A percentile compares a stretch with the other conserved stretches of the same genome.
phyloP scores from a whole-genome alignment of 2,888 invertebrate genomes.

The Ctenicera cuprea region DNA sequence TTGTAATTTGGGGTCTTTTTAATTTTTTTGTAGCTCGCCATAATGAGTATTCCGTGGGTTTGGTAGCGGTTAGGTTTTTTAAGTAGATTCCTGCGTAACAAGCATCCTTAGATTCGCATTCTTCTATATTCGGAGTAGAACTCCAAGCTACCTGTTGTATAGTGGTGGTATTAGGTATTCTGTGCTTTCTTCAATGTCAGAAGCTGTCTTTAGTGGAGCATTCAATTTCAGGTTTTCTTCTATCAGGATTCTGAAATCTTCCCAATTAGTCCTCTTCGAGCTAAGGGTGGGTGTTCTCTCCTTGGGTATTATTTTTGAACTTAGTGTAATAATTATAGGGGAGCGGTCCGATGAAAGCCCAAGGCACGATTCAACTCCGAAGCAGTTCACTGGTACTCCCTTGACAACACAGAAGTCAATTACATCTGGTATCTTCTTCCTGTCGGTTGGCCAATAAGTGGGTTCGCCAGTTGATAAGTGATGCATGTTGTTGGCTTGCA shows the following conservation, averaged over 20 bases:
- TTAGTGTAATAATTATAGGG: background rate
- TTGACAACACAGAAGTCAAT: constrained; percentile 1
- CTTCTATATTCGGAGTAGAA: background rate
- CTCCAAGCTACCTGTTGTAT: background rate
- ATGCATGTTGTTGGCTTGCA: background rate
- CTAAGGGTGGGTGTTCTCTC: background rate
- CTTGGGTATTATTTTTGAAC: background rate
- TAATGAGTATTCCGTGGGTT: background rate
- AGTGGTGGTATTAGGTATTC: constrained; percentile 1
- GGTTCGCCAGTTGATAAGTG: background rate
- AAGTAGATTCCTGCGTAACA: background rate
- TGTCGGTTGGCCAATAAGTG: constrained; percentile 3
- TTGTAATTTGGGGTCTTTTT: background rate
- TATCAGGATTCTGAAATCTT: background rate
- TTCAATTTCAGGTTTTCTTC: constrained; percentile 8
- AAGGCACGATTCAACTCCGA: background rate
- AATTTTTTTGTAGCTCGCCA: background rate
- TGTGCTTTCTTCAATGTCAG: background rate
- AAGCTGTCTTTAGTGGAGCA: constrained; percentile 4
- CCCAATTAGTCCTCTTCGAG: background rate
- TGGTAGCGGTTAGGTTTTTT: background rate
- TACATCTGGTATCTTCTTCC: too few relatives aligned
- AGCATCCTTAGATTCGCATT: background rate
- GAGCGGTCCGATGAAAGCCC: background rate
- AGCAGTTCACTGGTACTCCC: background rate